A percentile compares a stretch with the other conserved stretches of the same genome.
Evolutionary conservation across 2,888 invertebrate genomes (phyloP).

Genomic region (Lepeophtheirus nordmannii): DNA sequence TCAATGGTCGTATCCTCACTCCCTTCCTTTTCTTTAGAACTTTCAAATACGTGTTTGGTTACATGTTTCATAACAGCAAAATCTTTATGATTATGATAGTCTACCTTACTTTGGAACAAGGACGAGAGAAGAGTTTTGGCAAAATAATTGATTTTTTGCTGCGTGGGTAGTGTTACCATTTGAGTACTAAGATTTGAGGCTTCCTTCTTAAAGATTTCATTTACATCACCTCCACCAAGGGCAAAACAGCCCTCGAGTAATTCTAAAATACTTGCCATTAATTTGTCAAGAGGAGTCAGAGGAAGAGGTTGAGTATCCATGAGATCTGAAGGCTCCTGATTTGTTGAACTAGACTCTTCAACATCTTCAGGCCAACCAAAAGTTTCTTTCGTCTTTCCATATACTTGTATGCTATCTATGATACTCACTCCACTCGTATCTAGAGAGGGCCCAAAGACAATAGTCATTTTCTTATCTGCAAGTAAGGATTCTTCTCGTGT

Average conservation of each 20-base stretch:
- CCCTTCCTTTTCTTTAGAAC: conserved; percentile 34
- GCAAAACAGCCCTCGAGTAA: conserved; percentile 43
- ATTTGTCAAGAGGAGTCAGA: conserved; percentile 46
- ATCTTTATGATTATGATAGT: conserved; percentile 72
- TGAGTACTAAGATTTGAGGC: conserved; percentile 50
- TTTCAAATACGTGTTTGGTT: conserved; percentile 38
- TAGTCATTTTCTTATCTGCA: conserved; percentile 72
- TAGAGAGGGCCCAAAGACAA: conserved; percentile 66
- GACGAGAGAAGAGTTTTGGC: conserved; percentile 70
- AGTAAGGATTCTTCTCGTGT: conserved; percentile 81
- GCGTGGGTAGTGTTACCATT: conserved; percentile 52
- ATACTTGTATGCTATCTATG: conserved; percentile 85
- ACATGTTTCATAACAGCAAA: conserved; percentile 29
- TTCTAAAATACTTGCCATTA: conserved; percentile 51
- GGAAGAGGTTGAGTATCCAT: conserved; percentile 33
- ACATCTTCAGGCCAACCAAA: conserved; percentile 95
- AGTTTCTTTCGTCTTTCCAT: conserved; percentile 83
- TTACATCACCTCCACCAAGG: not conserved
- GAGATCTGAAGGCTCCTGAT: conserved; percentile 25
- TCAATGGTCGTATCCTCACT: conserved; percentile 40
- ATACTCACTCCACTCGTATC: conserved; percentile 76
- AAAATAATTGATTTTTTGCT: conserved; percentile 53
- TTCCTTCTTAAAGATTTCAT: conserved; percentile 35
- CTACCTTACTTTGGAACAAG: conserved; percentile 51
- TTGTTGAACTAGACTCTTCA: conserved; percentile 45